phyloP scores from a whole-genome alignment of 35 echinoderm and acorn worm species.

The Ophiothrix spiculata region DNA sequence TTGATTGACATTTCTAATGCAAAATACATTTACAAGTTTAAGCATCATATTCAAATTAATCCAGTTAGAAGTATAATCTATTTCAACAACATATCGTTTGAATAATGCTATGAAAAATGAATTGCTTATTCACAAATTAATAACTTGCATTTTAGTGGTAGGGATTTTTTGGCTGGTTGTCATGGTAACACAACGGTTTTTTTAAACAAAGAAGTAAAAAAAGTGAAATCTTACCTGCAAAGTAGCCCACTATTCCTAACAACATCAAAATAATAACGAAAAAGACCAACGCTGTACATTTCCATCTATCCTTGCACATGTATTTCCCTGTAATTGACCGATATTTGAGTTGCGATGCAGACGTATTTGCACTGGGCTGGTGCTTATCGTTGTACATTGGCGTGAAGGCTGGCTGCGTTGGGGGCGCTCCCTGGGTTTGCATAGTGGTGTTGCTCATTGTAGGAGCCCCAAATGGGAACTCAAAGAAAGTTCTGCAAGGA shows the following conservation, averaged over 20 bases:
- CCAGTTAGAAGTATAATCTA: too few species aligned
- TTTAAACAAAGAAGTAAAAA: too few species aligned
- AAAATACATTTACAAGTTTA: too few species aligned
- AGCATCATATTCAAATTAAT: too few species aligned
- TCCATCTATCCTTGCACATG: slow-evolving; percentile 70
- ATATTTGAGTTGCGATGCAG: slow-evolving; percentile 36
- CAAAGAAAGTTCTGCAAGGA: slow-evolving; percentile 18
- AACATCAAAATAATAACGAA: slow-evolving; percentile 53
- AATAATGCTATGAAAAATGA: too few species aligned
- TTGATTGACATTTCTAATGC: too few species aligned
- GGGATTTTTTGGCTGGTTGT: too few species aligned
- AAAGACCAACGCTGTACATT: slow-evolving; percentile 65
- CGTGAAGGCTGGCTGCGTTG: slow-evolving; percentile 13
- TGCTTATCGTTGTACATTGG: slow-evolving; percentile 39
- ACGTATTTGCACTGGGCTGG: slow-evolving; percentile 2
- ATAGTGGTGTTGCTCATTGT: slow-evolving; percentile 15
- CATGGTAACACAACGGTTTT: too few species aligned
- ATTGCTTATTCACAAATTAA: too few species aligned
- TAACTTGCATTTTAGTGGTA: too few species aligned
- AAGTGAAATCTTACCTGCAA: slow-evolving; percentile 89
- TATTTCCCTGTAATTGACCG: slow-evolving; percentile 28
- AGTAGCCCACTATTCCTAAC: slow-evolving; percentile 66
- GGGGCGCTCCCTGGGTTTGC: background rate
- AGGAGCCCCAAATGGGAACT: slow-evolving; percentile 13
- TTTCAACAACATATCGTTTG: too few species aligned